Evolutionary conservation across 1,140 invertebrate species (phyloP), one percentile per base, ranked within the genome.

Genomic region (Drosophila bocqueti): DNA sequence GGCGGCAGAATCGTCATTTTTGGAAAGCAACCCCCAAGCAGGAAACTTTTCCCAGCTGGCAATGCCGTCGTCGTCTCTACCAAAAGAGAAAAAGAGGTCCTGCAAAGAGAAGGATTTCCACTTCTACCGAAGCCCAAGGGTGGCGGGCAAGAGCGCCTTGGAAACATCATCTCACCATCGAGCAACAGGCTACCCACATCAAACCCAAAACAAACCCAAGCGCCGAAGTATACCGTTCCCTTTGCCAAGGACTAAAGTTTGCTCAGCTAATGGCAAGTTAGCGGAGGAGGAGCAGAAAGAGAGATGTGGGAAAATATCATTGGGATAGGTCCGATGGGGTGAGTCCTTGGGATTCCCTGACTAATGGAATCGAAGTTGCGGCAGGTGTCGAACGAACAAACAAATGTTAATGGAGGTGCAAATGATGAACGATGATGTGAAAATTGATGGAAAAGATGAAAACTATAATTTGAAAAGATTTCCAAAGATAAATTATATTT

Each of bases 161-260:
- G 69, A 63, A 75, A 75, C 10, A 29, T 52, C 46, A 76, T 76
- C 31, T 58, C 46, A 24, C 43, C 21, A 31, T 52, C 26, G 31
- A 40, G 74, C 74, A 76, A 76, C 74, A 76, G 74, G 84, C 84
- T 84, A 68, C 81, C 81, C 77, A 83, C 80, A 81, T 81, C 80
- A 89, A 87, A 87, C 81, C 81, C 73, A 83, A 79, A 81, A 72
- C 77, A 81, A 78, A 89, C 80, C 77, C 86, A 63, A 77, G 21
- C 62, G 18, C 45, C 15, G 26, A 13, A 26, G 26, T 43, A n/a
- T 31, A 45, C 36, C 58, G 71, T 76, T 76, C 29, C 15, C 21
- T 76, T 38, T 13, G 45, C 29, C 61, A 76, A 76, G 72, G 72
- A 55, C 54, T 67, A 54, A 54, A 59, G 71, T 78, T 87, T 76